These are phyloP conservation scores for Lepidocyrtoides sp. DNA, from an alignment of 2,888 invertebrate genomes.

Conservation along the genomic window DNA sequence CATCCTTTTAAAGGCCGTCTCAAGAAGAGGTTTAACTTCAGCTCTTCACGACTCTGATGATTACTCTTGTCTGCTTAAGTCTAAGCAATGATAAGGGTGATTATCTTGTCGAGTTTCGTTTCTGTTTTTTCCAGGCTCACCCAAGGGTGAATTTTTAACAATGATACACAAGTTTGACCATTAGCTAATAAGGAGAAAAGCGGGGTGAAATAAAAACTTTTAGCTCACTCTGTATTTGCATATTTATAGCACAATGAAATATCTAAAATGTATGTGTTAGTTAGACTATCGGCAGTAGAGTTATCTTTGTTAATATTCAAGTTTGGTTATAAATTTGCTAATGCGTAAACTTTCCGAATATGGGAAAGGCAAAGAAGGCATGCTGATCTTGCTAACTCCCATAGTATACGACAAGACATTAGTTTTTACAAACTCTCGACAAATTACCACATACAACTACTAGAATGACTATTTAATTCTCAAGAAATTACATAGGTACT, in stretches of 20 bases:
- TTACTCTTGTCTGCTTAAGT: neutral
- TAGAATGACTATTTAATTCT: no score
- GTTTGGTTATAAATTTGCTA: no score
- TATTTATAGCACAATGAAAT: no score
- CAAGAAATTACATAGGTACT: no score
- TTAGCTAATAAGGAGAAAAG: conserved; percentile 17
- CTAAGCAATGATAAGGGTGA: neutral
- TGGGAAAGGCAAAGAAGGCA: no score
- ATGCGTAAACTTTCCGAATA: no score
- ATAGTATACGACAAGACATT: no score
- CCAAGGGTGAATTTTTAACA: neutral
- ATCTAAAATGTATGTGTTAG: neutral
- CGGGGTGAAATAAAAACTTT: neutral
- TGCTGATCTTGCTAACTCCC: no score
- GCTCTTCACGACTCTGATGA: neutral
- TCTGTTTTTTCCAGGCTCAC: neutral
- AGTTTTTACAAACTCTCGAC: no score
- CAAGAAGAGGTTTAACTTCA: neutral
- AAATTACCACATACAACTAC: no score
- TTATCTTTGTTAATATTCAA: no score
- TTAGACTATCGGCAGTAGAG: no score
- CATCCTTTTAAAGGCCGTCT: neutral
- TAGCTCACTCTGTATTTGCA: neutral
- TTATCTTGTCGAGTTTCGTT: neutral
- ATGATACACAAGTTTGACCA: conserved; percentile 40